Conservation (phyloP, 2,797 vertebrate species). For the Periophthalmus magnuspinnatus region DNA sequence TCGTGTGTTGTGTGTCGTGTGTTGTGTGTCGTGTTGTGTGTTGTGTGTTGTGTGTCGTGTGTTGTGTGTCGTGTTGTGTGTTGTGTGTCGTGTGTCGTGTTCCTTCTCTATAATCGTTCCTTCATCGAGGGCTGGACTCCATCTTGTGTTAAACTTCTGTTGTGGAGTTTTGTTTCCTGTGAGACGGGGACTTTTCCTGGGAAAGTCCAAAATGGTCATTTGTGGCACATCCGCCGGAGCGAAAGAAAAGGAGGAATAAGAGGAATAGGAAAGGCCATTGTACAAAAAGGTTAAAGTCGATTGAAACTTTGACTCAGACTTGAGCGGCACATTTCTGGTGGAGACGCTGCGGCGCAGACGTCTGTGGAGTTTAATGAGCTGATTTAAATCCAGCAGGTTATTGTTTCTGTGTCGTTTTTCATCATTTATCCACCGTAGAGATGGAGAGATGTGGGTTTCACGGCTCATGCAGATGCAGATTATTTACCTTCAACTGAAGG, state of each 20-base stretch:
- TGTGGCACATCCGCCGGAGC: conserved; percentile 6
- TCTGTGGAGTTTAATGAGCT: background rate
- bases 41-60: too few relatives aligned
- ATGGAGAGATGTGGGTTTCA: too few relatives aligned
- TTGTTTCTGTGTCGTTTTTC: background rate
- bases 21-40: too few relatives aligned
- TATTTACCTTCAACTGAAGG: too few relatives aligned
- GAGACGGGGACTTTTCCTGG: conserved; percentile 41
- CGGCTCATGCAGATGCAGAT: too few relatives aligned
- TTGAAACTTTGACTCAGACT: conserved; percentile 3
- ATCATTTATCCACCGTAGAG: too few relatives aligned
- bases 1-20: too few relatives aligned
- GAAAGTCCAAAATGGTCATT: conserved; percentile 36
- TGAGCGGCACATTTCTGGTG: background rate
- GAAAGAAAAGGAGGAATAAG: too few relatives aligned
- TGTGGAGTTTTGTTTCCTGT: conserved; percentile 40
- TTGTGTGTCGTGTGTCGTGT: too few relatives aligned
- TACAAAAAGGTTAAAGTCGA: conserved; percentile 2
- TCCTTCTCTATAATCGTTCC: conserved; percentile 15
- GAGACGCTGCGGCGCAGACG: background rate
- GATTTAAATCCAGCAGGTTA: background rate
- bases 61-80: too few relatives aligned
- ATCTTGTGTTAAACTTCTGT: conserved; percentile 4
- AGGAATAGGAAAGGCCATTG: background rate
- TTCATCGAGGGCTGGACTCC: background rate